These are phyloP conservation scores for Tribolium freemani DNA, from an alignment of 2,888 invertebrate species.

Conservation along the genomic window DNA sequence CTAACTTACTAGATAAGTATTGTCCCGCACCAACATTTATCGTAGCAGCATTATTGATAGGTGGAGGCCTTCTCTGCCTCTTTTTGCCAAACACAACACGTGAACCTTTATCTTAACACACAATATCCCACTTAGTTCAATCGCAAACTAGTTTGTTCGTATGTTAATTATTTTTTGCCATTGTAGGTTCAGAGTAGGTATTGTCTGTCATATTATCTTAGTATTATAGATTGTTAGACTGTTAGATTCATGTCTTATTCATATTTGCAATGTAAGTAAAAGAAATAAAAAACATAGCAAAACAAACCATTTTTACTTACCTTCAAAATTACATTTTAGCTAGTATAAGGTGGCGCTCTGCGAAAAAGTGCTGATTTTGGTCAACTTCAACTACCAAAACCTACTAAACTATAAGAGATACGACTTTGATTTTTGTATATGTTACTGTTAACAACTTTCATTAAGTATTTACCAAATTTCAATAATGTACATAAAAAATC, in stretches of 20 bases:
- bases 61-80: constrained; percentile 90
- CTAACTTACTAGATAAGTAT: constrained; percentile 86
- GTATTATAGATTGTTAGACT: constrained; percentile 27
- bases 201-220: constrained; percentile 27
- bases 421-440: too few relatives aligned
- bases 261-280: constrained; percentile 20
- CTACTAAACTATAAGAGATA: too few relatives aligned
- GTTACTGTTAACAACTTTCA: too few relatives aligned
- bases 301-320: not conserved
- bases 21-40: constrained; percentile 95
- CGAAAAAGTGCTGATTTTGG: too few relatives aligned
- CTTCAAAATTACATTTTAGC: too few relatives aligned
- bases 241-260: constrained; percentile 19
- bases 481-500: too few relatives aligned
- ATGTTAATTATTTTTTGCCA: constrained; percentile 14
- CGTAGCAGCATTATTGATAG: constrained; percentile 86
- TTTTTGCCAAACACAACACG: constrained; percentile 92
- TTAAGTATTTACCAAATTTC: too few relatives aligned
- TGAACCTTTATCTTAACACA: constrained; percentile 73
- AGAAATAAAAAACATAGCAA: not conserved
- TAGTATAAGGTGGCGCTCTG: too few relatives aligned
- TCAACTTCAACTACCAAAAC: too few relatives aligned
- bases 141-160: constrained; percentile 14
- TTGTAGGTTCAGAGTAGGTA: constrained; percentile 15
- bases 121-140: constrained; percentile 13